phyloP scores from a whole-genome alignment of 2,888 invertebrate species.

The Nymphalis urticae region DNA sequence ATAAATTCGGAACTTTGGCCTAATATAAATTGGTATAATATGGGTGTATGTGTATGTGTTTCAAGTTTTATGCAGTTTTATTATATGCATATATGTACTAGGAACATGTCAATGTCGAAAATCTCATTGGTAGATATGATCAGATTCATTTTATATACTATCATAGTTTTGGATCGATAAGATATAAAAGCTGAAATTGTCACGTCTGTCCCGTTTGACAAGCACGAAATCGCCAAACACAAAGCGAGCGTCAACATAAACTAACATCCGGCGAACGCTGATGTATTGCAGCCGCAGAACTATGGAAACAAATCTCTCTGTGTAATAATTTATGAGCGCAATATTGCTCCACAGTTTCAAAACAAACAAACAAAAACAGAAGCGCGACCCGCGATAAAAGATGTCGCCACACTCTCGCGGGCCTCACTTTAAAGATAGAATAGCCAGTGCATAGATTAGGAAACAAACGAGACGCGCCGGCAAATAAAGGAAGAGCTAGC shows the following conservation, averaged over 20 bases:
- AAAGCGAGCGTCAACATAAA: slow-evolving; percentile 75
- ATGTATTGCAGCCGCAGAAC: slow-evolving; percentile 77
- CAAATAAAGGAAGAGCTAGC: slow-evolving; percentile 59
- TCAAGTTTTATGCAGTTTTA: no score
- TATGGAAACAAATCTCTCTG: slow-evolving; percentile 79
- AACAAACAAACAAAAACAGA: slow-evolving; percentile 72
- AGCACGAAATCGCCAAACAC: slow-evolving; percentile 68
- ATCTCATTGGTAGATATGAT: slow-evolving; percentile 2
- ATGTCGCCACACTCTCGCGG: slow-evolving; percentile 68
- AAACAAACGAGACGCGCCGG: slow-evolving; percentile 54
- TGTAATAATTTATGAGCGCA: slow-evolving; percentile 77
- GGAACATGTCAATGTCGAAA: background rate
- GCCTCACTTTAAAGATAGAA: slow-evolving; percentile 69
- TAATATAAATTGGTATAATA: no score
- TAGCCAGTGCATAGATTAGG: slow-evolving; percentile 55
- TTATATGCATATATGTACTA: background rate
- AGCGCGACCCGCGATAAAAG: slow-evolving; percentile 72
- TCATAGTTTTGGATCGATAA: slow-evolving; percentile 44
- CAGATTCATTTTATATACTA: slow-evolving; percentile 38
- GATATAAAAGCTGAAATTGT: slow-evolving; percentile 55
- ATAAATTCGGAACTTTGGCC: no score
- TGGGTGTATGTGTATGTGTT: no score
- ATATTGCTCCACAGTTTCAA: slow-evolving; percentile 71
- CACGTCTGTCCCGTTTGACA: slow-evolving; percentile 58
- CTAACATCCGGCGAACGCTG: slow-evolving; percentile 76